Evolutionary conservation across 2,888 invertebrate species (phyloP), one percentile per base, ranked within the genome.

Genomic region (Ochropleura plecta): DNA sequence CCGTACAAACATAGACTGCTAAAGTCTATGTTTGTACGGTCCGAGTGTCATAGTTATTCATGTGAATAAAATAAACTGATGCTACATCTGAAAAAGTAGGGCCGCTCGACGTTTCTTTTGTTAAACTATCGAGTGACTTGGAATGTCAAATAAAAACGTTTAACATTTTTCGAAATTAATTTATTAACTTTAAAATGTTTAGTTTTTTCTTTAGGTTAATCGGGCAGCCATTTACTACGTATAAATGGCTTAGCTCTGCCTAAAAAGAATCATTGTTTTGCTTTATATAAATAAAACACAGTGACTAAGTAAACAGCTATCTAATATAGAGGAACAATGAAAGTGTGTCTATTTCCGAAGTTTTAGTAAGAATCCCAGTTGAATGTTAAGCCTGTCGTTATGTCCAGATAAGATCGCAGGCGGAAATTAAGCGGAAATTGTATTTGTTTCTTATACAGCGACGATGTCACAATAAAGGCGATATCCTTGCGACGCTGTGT

Each of bases 351-450:
- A 91, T 90, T 91, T 91, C 91, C 90, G 89, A 92, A 93, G 90
- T 92, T 92, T 91, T 90, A 91, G 90, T 89, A 87, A 88, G 89
- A 91, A 87, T 89, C 89, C 89, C 90, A 82, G 88, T 89, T 91
- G 94, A 95, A 94, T 94, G 92, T 92, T 92, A 93, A 93, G 92
- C 88, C 90, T 92, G 92, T 92, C 92, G 92, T 94, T 93, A 93
- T 89, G 92, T 91, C 92, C 92, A 93, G 95, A 95, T 95, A 95
- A 93, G 90, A 95, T 94, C 94, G 82, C 87, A 85, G 88, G 86
- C 95, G 95, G 95, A 95, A 95, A 95, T 96, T 95, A 95, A 94
- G 91, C 91, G 95, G 95, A 96, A 96, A 96, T 96, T 95, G 95
- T 95, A 93, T 95, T 95, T 95, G 95, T 95, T 95, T 95, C 95